Base-by-base conservation (phyloP, 1,140 invertebrate species). In the Brachionus rotundiformis region DNA sequence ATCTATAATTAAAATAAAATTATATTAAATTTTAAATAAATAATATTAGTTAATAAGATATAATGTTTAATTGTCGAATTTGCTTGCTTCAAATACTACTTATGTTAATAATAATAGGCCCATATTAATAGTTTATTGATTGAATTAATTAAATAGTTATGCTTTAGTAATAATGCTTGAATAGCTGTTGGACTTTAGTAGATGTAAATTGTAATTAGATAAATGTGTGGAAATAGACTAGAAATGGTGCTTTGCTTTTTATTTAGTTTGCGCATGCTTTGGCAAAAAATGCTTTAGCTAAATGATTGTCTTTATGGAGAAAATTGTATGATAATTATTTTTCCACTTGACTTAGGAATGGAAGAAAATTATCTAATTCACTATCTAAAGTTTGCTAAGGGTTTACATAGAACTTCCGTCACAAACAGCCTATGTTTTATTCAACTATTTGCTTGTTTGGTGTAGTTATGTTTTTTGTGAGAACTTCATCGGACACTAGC, bases 371-470 rank as follows among this genome's bases (percentile, higher is more conserved):
- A 98, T 92, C 94, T 98, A 85, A 96, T 97, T 88, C 91, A 91
- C 65, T 87, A 99, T 5, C 89, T 96, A 4, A 95, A 97, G 85
- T 1, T 93, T 99, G 19, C 90, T 95, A 81, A 96, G 95, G 86
- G 93, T 98, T 80, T 49, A 44, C 25, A 94, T 94, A 3, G 92
- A 94, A 81, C 87, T 99, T 39, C 97, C 97, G 0, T 94, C 97
- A 83, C 96, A 99, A 88, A 96, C 96, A 5, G 97, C 97, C 0
- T 98, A 98, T 88, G 94, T 95, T 16, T 87, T 99, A 0, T 98
- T 98, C 87, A 99, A 99, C 90, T 98, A 98, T 84, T 93, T 99
- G 82, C 89, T n/a, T n/a, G n/a, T n/a, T 99, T 85, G 98, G 98
- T 16, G 99, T 98, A 85, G 93, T 99, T 1, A 99, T 99, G 96